Evolutionary conservation across 2,888 invertebrate genomes (phyloP).

Genomic region (Ormyrus thymus): DNA sequence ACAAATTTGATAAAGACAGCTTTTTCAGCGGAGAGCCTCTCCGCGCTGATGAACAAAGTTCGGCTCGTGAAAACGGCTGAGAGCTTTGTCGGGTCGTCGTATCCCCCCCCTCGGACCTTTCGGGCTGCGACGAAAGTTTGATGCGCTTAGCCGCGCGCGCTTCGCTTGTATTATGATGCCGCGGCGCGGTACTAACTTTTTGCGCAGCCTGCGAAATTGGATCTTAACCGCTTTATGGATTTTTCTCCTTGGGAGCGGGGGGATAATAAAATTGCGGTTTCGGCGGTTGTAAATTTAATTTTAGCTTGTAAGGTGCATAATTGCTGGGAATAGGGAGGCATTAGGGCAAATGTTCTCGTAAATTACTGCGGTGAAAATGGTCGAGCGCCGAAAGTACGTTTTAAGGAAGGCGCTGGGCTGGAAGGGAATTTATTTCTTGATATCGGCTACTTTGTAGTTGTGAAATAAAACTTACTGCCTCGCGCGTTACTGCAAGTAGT

Average conservation of each 20-base stretch:
- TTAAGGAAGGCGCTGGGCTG: too few relatives aligned
- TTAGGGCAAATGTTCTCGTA: too few relatives aligned
- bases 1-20: slow-evolving; percentile 20
- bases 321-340: too few relatives aligned
- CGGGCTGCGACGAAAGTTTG: slow-evolving; percentile 2
- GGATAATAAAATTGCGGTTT: neutral
- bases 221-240: neutral
- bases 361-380: too few relatives aligned
- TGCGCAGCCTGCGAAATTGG: neutral
- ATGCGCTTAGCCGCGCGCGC: neutral
- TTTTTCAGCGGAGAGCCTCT: neutral
- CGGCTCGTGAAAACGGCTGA: neutral
- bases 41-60: slow-evolving; percentile 8
- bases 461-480: slow-evolving; percentile 1
- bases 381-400: too few relatives aligned
- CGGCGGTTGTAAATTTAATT: too few relatives aligned
- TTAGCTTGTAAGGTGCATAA: too few relatives aligned
- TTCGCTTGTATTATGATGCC: neutral
- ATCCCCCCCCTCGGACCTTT: neutral
- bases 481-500: neutral
- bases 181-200: slow-evolving; percentile 11
- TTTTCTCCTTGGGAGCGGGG: neutral
- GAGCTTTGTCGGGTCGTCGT: neutral
- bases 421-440: neutral
- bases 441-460: neutral